Evolutionary conservation across 2,797 vertebrate genomes (phyloP), one percentile per base, ranked within the genome.

Genomic region (Emys orbicularis): DNA sequence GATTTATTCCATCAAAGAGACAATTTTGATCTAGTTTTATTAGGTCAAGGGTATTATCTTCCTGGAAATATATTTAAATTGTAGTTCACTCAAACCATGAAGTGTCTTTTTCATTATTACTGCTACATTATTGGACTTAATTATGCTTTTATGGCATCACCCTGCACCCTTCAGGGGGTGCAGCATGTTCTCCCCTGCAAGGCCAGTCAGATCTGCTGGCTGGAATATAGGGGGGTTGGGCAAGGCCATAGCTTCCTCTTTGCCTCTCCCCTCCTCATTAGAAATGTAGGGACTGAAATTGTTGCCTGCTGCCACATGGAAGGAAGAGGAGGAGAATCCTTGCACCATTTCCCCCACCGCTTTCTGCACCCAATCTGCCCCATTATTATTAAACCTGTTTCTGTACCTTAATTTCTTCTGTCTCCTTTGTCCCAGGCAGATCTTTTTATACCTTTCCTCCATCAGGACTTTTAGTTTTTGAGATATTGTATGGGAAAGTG

Each of bases 1-100:
- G 68, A 41, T 10, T 19, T 89, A 87, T 25, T 81, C 12, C 82
- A 89, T 90, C 3, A 29, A 86, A 84, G 59, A 11, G 1, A 2
- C 68, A 4, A 4, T 9, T 96, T 93, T 89, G 5, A 4, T 47
- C 18, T 56, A 47, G 12, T 15, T 0, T 83, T 91, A 25, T 31
- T 90, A 41, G 68, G 10, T 41, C n/a, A 72, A 23, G 37, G 68
- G 10, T 41, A 72, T 37, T 72, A 41, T 72, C n/a, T 7, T 72
- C 37, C 18, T 72, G 19, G 37, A 72, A 72, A 72, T 72, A 72
- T 41, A 41, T 72, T 41, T 72, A 68, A 52, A 72, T 94, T 85
- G 44, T 79, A 50, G 12, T 77, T 91, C 23, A 57, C 3, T 79
- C 53, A 95, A 89, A 84, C 15, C 37, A 21, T 34, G 41, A 88